Base-by-base conservation (phyloP, 2,113 vertebrate species). In the Platycercus adscitus region DNA sequence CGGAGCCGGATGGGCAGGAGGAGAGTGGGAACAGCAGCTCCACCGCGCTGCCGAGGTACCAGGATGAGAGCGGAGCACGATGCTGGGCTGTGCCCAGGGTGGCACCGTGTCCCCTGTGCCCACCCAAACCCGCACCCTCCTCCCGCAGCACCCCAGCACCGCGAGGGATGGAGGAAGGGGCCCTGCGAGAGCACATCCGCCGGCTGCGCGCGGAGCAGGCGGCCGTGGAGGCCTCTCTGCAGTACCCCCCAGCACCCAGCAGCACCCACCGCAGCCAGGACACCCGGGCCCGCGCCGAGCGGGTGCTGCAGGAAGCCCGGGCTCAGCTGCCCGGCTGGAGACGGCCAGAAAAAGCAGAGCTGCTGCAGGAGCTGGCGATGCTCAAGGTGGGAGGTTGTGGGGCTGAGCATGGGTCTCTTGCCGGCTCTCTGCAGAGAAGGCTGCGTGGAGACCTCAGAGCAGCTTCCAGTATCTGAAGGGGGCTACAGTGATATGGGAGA, bases 281-380 rank as follows among this genome's bases (percentile, higher is more conserved):
- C 4, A n/a, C 55, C 7, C 20, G 23, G 29, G 81, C 92, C 26
- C 89, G 76, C 1, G 82, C 94, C 7, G 96, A 97, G 73, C 86
- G 58, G 81, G 89, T 64, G 17, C 78, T 97, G 19, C 81, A 49
- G 63, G 92, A 96, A 2, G 35, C 97, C 49, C 55, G 82, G 58
- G 97, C 92, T 53, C 95, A 95, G 13, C 97, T 96, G 26, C 93
- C 96, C 3, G 95, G 97, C 31, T 97, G 97, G 66, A 96, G 92
- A 81, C 97, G 89, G 91, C 97, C 96, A 50, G 98, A 98, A 86
- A 99, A 98, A 96, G 84, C 84, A 0, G 98, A 98, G 63, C 96
- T 99, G 84, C 97, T 99, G 93, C 97, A 95, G 87, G 98, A 99
- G 33, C 86, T 99, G 64, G 96, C 96, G 11, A 95, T 93, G 65